phyloP scores from a whole-genome alignment of 2,888 invertebrate species.

The Dinocampus coccinellae region DNA sequence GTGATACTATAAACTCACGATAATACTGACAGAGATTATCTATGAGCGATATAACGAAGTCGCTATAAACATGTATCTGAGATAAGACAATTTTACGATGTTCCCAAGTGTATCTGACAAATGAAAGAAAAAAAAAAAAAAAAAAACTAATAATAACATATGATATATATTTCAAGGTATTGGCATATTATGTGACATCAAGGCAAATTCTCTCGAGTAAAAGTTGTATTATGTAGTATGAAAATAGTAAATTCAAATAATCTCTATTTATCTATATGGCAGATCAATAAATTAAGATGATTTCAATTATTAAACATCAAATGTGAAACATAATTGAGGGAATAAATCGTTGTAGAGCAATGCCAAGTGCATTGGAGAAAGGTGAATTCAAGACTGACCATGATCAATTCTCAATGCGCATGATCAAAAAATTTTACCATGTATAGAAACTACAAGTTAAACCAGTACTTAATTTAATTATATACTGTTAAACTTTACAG shows the following conservation, averaged over 20 bases:
- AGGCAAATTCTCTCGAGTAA: no score
- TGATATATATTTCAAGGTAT: no score
- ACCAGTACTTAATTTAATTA: no score
- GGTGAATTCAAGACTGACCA: conserved; percentile 10
- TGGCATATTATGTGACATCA: no score
- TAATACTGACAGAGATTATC: conserved; percentile 34
- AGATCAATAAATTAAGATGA: no score
- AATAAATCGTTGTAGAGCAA: not conserved
- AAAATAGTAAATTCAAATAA: no score
- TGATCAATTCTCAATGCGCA: not conserved
- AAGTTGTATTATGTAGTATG: no score
- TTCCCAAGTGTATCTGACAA: conserved; percentile 7
- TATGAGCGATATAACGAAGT: conserved; percentile 19
- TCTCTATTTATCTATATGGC: no score
- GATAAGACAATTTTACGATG: conserved; percentile 35
- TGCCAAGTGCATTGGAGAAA: not conserved
- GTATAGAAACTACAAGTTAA: not conserved
- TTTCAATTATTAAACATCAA: no score
- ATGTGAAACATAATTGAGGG: no score
- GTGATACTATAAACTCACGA: conserved; percentile 18
- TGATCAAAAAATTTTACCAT: not conserved
- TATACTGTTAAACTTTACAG: not conserved
- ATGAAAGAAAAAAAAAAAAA: not conserved
- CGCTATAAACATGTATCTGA: conserved; percentile 28
- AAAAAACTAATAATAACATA: not conserved